Base-by-base conservation (phyloP, 1,140 invertebrate genomes). In the Danaus plexippus region DNA sequence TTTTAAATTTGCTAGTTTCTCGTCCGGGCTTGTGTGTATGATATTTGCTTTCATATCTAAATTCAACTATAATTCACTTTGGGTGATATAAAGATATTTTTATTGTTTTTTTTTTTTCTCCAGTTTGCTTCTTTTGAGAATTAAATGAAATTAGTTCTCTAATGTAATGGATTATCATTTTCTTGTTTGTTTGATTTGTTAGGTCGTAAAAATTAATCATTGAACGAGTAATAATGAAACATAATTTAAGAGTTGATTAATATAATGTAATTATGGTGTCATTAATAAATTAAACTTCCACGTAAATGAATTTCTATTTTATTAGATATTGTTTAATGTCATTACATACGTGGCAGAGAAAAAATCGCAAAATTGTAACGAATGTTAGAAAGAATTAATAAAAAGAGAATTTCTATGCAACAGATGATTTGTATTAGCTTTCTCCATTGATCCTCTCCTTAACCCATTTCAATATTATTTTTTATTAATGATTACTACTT, bases 351-450 rank as follows among this genome's bases (percentile, higher is more conserved):
- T 84, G 78, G 75, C 75, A 75, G 75, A 72, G 59, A 80, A 84
- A 85, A 86, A 86, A 84, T 80, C 73, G 80, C 74, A 83, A 84
- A 86, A 86, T 77, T 85, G 80, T 86, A 80, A 83, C 68, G 66
- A 68, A 82, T 75, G 63, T 78, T 81, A 85, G 78, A 86, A 86
- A 79, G 22, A 81, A 81, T 69, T 71, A 86, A 84, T 79, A 86
- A 84, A 86, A 85, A 79, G 72, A 81, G 77, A 82, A 74, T 74
- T 32, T 83, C 78, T 86, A 84, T 84, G 71, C 83, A 86, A 75
- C 54, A 60, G 64, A 67, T 69, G 60, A 69, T 80, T 82, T 82
- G 44, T 58, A 18, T 57, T n/a, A 44, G 46, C 22, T 32, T 32
- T 43, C 40, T 41, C 50, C 45, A 58, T 10, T 13, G 1, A 9